phyloP scores from a whole-genome alignment of 2,797 vertebrate genomes.

The Paguma larvata region DNA sequence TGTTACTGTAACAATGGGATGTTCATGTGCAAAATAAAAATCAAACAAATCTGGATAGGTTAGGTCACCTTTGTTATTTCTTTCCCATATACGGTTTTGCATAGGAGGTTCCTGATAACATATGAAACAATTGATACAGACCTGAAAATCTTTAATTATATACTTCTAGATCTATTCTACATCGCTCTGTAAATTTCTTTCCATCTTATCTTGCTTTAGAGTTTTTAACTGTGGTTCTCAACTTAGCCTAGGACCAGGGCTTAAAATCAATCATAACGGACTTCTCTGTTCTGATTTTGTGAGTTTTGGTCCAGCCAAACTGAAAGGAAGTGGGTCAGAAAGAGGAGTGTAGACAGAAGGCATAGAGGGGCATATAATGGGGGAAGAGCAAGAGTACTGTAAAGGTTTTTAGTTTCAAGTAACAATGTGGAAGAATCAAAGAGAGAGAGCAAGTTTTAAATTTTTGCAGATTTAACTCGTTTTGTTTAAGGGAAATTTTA shows the following conservation, averaged over 20 bases:
- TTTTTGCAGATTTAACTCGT: not conserved
- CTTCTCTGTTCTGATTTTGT: not conserved
- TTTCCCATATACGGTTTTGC: not conserved
- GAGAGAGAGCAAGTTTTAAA: not conserved
- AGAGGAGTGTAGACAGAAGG: not conserved
- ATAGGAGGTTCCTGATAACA: not conserved
- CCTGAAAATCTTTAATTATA: not conserved
- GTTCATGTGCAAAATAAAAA: not conserved
- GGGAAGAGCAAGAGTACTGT: not conserved
- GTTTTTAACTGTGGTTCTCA: not conserved
- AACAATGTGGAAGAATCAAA: not conserved
- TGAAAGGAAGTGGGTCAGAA: not conserved
- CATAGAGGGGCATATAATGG: fast-evolving
- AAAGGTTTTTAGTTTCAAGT: not conserved
- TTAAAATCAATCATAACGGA: not conserved
- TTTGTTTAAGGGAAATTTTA: not conserved
- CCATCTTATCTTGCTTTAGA: not conserved
- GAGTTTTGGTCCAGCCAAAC: not conserved
- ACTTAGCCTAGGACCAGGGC: not conserved
- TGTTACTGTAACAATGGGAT: not conserved
- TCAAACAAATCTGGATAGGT: not conserved
- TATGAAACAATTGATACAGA: not conserved
- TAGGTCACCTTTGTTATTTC: not conserved
- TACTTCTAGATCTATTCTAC: not conserved
- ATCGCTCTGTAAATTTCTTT: not conserved